Percentiles rank a stretch among this genome's conserved stretches.
Evolutionary conservation across 2,888 invertebrate genomes (phyloP).

Genomic region (Caenorhabditis sp.): DNA sequence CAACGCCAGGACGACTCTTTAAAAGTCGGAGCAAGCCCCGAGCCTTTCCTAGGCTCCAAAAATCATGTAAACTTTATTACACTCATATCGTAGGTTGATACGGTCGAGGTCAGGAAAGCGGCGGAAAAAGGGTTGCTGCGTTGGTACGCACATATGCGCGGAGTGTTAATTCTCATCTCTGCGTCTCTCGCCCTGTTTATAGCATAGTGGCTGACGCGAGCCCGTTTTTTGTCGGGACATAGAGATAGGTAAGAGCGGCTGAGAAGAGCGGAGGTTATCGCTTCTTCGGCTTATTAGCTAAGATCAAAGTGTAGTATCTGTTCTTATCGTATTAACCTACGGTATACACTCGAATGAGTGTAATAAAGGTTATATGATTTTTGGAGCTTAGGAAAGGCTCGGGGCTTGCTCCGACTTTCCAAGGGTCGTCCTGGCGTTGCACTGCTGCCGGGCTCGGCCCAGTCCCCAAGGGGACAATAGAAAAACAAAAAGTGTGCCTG

Average conservation of each 20-base stretch:
- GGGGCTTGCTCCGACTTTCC: conserved; percentile 44
- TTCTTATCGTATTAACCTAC: conserved; percentile 63
- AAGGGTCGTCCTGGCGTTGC: conserved; percentile 47
- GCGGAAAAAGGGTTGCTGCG: too few species aligned
- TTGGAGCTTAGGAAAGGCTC: conserved; percentile 29
- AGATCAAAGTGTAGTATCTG: conserved; percentile 55
- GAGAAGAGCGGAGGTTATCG: too few species aligned
- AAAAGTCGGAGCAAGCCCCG: conserved; percentile 43
- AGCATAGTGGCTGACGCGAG: too few species aligned
- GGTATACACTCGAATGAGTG: conserved; percentile 58
- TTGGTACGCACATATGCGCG: too few species aligned
- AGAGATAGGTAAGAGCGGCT: too few species aligned
- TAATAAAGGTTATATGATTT: conserved; percentile 52
- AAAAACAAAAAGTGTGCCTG: too few species aligned
- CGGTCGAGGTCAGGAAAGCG: too few species aligned
- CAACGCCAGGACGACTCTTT: conserved; percentile 45
- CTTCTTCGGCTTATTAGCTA: conserved; percentile 54
- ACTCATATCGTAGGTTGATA: conserved; percentile 61
- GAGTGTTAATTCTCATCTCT: too few species aligned
- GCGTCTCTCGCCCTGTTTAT: too few species aligned
- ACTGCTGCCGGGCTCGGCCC: conserved; percentile 38
- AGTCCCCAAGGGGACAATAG: too few species aligned
- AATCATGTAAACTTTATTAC: conserved; percentile 52
- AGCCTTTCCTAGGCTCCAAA: conserved; percentile 30
- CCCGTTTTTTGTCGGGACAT: too few species aligned